Evolutionary conservation across 37 sponge, comb jelly and placozoan species (phyloP), one percentile per base, ranked within the genome.

Genomic region (Chondrilla cf. caribensis): DNA sequence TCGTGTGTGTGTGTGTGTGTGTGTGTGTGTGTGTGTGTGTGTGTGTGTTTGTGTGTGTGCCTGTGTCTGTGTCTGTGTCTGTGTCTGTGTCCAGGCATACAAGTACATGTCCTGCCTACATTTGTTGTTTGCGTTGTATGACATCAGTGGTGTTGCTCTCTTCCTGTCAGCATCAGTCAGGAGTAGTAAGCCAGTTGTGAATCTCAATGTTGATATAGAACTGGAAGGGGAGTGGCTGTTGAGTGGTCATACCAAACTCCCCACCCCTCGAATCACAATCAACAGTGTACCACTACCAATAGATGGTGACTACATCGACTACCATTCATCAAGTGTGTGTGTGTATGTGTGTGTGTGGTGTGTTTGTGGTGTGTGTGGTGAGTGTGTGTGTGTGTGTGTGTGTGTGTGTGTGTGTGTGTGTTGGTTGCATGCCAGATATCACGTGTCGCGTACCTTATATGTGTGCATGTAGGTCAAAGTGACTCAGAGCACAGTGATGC

Each of bases 171-270:
- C 0, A 6, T 73, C 76, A 15, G 38, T 43, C 11, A 25, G 25
- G 1, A 22, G 43, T 21, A n/a, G 24, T 9, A 17, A 17, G 1
- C 76, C 44, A 7, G n/a, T 43, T 17, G 76, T 73, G 1, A 37
- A 73, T 40, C 25, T 73, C 22, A 40, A 73, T 73, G 76, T 25
- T 9, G 38, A 26, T 3, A 54, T 90, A 29, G 90, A 90, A 31
- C 79, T 90, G 72, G 90, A 83, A 21, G 90, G 39, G 17, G 86
- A 82, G n/a, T 90, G 90, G 90, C 29, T 90, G 28, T 33, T 90
- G 57, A 82, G 90, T 70, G 90, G 86, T 24, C 29, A 82, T 32
- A 82, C 73, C 55, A 41, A 40, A 17, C 79, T 54, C 28, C 80
- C 86, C 57, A 36, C 80, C 28, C 90, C 90, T 0, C 42, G 82